Evolutionary conservation across 2,888 invertebrate species (phyloP).

Genomic region (Ichneumoninae sp.): DNA sequence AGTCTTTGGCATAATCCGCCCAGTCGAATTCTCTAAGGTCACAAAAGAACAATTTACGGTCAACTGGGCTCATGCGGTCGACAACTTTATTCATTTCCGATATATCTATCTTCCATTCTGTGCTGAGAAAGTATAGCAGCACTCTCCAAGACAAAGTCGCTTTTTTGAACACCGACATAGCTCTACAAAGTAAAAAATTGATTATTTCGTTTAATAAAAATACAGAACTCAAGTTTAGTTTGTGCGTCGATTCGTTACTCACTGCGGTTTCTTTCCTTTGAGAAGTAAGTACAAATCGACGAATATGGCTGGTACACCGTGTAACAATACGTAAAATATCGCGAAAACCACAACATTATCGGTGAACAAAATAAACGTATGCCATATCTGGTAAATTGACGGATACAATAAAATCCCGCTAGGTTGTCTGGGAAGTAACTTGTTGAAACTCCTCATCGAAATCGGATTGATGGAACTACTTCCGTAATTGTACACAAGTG

Average conservation of each 20-base stretch:
- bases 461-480: conserved; percentile 89
- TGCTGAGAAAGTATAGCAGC: conserved; percentile 40
- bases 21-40: conserved; percentile 74
- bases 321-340: conserved; percentile 69
- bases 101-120: conserved; percentile 69
- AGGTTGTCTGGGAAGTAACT: background rate
- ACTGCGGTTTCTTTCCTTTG: conserved; percentile 73
- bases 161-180: conserved; percentile 35
- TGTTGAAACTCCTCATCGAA: conserved; percentile 49
- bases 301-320: conserved; percentile 74
- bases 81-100: conserved; percentile 68
- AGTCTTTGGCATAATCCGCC: conserved; percentile 63
- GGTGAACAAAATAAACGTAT: background rate
- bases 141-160: background rate
- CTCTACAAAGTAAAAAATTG: conserved; percentile 29
- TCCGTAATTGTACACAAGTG: conserved; percentile 92
- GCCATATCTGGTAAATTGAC: background rate
- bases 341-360: conserved; percentile 50
- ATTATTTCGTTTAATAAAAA: background rate
- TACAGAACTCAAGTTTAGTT: background rate
- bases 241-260: conserved; percentile 59
- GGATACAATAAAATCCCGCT: background rate
- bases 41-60: conserved; percentile 73
- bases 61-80: conserved; percentile 69
- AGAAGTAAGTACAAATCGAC: conserved; percentile 68